Evolutionary conservation across 1,140 invertebrate species (phyloP).

Genomic region (Calycopis cecrops): DNA sequence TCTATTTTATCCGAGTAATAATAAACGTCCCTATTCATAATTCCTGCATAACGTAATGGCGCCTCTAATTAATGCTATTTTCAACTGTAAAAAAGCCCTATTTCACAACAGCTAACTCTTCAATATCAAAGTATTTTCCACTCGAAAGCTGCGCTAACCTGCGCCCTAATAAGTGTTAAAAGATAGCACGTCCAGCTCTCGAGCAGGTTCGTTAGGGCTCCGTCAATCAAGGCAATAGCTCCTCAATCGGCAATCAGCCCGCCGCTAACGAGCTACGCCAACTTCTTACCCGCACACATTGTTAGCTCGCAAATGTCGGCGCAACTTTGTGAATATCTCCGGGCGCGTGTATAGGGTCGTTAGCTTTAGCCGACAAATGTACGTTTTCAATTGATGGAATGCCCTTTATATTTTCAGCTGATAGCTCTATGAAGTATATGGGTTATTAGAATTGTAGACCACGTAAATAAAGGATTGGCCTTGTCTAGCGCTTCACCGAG

Average conservation of each 20-base stretch:
- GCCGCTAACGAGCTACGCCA: slow-evolving; percentile 64
- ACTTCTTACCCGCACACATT: slow-evolving; percentile 58
- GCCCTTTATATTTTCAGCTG: not conserved
- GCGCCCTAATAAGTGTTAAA: slow-evolving; percentile 29
- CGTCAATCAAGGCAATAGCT: slow-evolving; percentile 75
- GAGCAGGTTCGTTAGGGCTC: slow-evolving; percentile 73
- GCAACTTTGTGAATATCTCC: slow-evolving; percentile 28
- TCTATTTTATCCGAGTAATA: no score
- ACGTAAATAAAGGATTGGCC: no score
- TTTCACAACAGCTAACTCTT: slow-evolving; percentile 9
- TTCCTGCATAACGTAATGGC: no score
- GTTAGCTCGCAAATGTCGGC: slow-evolving; percentile 32
- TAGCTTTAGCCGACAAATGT: not conserved
- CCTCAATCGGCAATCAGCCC: slow-evolving; percentile 74
- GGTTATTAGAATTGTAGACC: no score
- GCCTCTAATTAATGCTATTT: no score
- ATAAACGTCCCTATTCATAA: no score
- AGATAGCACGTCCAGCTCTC: slow-evolving; percentile 35
- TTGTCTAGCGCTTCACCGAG: no score
- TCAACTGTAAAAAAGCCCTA: no score
- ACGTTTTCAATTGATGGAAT: not conserved
- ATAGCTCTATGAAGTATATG: no score
- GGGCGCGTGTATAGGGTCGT: no score
- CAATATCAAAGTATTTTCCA: slow-evolving; percentile 11
- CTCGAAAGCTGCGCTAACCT: no score